Base-by-base conservation (phyloP, 2,113 vertebrate species). In the Taurulus bubalis region DNA sequence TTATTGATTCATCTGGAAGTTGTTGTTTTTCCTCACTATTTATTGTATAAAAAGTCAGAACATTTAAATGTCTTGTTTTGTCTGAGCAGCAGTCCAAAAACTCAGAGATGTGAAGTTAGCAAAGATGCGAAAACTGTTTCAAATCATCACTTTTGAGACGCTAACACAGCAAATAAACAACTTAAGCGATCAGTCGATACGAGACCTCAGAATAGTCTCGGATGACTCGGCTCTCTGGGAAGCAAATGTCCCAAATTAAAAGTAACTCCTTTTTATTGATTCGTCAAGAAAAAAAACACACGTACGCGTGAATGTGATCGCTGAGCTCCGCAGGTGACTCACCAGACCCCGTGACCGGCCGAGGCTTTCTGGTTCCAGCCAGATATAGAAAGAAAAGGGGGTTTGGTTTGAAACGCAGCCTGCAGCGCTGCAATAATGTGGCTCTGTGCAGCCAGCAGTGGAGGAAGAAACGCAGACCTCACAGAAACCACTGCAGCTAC, bases 371-470 rank as follows among this genome's bases (percentile, higher is more conserved):
- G 10, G 4, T 45, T 78, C 51, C 11, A 32, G 68, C 40, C 3
- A 38, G 24, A 15, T 9, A 65, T 11, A 22, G 6, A 28, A 58
- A 58, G 28, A 2, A 58, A 59, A 72, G 75, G 77, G n/a, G n/a
- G n/a, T n/a, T n/a, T n/a, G n/a, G n/a, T n/a, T n/a, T n/a, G n/a
- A n/a, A n/a, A n/a, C 6, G 51, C 68, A 66, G 79, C 82, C 75
- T 45, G 59, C 9, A 87, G 82, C 85, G 77, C 69, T 71, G 79
- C 66, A 75, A 72, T 83, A 68, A 80, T 85, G 83, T 83, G 64
- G 34, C 70, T 75, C n/a, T n/a, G n/a, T n/a, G n/a, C n/a, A n/a
- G n/a, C n/a, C n/a, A n/a, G 71, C 74, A 22, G 74, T 63, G 55
- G 78, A n/a, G 53, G 71, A 73, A 24, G n/a, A 87, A 80, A 83